These are phyloP conservation scores for Ennomos quercinarius DNA, from an alignment of 2,888 invertebrate genomes.

Conservation along the genomic window DNA sequence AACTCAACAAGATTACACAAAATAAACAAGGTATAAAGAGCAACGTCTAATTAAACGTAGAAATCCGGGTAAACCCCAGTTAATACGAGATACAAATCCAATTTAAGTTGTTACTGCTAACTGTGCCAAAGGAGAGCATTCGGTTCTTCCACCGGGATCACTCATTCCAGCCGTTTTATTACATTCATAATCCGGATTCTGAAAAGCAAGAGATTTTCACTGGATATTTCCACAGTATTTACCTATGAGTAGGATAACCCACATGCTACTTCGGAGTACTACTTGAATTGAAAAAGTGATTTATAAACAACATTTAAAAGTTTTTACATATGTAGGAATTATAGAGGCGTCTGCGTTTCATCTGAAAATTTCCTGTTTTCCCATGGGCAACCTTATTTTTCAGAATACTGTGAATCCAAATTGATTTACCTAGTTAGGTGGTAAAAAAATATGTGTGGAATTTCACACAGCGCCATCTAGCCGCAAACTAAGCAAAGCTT, in stretches of 20 bases:
- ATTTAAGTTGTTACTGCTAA: slow-evolving; percentile 25
- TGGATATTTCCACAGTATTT: slow-evolving; percentile 19
- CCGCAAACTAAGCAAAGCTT: too few species aligned
- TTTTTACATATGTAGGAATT: too few species aligned
- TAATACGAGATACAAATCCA: slow-evolving; percentile 29
- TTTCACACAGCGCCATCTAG: too few species aligned
- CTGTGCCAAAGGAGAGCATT: slow-evolving; percentile 17
- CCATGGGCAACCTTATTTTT: too few species aligned
- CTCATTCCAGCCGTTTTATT: slow-evolving; percentile 49
- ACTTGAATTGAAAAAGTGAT: too few species aligned
- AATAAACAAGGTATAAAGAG: not conserved
- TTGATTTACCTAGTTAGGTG: too few species aligned
- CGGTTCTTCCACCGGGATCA: slow-evolving; percentile 30
- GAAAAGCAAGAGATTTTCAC: slow-evolving; percentile 44
- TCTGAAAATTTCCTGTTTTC: too few species aligned
- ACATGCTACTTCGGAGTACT: not conserved
- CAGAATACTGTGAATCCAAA: too few species aligned
- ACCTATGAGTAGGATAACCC: slow-evolving; percentile 3
- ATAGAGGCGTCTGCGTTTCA: too few species aligned
- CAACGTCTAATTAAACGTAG: slow-evolving; percentile 12
- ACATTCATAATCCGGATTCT: slow-evolving; percentile 51
- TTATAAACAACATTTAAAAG: too few species aligned
- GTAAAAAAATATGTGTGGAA: too few species aligned
- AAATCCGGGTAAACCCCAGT: slow-evolving; percentile 21
- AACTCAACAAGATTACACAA: too few species aligned